A percentile compares a stretch with the other conserved stretches of the same genome.
These are phyloP conservation scores for Sylvia atricapilla DNA, from an alignment of 2,113 vertebrate species.

Conservation along the genomic window DNA sequence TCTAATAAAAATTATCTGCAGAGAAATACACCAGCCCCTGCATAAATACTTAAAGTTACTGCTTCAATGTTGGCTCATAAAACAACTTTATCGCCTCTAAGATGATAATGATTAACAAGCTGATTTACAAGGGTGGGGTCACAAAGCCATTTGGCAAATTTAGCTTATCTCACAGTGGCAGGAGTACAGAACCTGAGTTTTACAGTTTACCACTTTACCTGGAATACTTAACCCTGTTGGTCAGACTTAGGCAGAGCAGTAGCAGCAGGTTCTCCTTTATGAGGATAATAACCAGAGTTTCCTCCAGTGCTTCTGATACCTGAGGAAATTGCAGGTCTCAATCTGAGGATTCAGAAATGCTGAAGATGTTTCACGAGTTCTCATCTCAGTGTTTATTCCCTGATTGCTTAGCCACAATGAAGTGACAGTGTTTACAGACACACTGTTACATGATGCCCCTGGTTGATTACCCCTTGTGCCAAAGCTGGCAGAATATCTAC, in stretches of 20 bases:
- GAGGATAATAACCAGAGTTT: neutral
- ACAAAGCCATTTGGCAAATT: constrained; percentile 27
- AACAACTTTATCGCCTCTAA: constrained; percentile 34
- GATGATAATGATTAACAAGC: constrained; percentile 66
- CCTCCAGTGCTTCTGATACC: neutral
- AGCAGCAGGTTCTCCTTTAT: neutral
- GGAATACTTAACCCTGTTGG: neutral
- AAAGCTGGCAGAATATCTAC: neutral
- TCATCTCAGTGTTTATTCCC: neutral
- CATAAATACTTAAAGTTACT: constrained; percentile 48
- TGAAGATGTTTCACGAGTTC: neutral
- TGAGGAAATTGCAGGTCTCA: neutral
- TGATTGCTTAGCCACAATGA: neutral
- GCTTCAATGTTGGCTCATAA: constrained; percentile 52
- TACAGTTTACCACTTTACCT: neutral
- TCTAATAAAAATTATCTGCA: constrained; percentile 58
- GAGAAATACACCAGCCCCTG: constrained; percentile 45
- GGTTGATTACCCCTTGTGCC: neutral
- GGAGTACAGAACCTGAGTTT: neutral
- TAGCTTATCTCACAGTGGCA: constrained; percentile 12
- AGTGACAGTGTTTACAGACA: neutral
- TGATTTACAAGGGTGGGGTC: constrained; percentile 61
- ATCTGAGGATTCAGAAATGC: neutral
- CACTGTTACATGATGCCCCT: neutral
- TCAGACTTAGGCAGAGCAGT: neutral